These are phyloP conservation scores for Tursiops truncatus DNA, from an alignment of 2,113 vertebrate species.

Conservation along the genomic window DNA sequence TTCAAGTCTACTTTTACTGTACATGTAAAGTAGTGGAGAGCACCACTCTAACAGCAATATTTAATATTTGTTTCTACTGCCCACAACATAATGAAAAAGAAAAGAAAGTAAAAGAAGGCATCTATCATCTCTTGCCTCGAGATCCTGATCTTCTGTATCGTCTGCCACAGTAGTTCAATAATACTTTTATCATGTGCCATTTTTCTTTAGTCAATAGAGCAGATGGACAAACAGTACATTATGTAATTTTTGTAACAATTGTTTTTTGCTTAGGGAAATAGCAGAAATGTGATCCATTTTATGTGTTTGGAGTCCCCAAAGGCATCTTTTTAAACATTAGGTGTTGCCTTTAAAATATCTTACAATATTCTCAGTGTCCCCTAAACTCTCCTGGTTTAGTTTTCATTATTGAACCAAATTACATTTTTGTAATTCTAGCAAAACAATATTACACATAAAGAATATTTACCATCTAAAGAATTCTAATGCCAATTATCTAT, in stretches of 20 bases:
- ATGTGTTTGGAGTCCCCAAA: neutral
- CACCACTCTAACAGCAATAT: neutral
- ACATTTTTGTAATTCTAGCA: constrained; percentile 27
- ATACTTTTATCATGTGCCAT: neutral
- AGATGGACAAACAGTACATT: neutral
- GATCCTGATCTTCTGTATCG: neutral
- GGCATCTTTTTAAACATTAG: constrained; percentile 16
- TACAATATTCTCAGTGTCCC: neutral
- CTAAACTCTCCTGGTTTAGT: neutral
- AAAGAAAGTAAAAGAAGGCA: neutral
- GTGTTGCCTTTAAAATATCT: neutral
- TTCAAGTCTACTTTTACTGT: constrained; percentile 10
- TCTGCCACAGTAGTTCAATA: neutral
- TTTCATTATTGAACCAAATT: constrained; percentile 46
- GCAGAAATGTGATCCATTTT: neutral
- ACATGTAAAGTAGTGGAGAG: neutral
- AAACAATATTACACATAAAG: constrained; percentile 24
- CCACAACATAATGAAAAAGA: neutral
- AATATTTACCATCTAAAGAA: constrained; percentile 16
- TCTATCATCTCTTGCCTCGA: neutral
- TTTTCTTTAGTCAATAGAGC: constrained; percentile 7
- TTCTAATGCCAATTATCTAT: constrained; percentile 2
- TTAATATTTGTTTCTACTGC: neutral
- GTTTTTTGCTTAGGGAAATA: constrained; percentile 38
- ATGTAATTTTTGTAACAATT: neutral